Conservation (phyloP, 2,888 invertebrate species). For the Heterodera filipjevi region DNA sequence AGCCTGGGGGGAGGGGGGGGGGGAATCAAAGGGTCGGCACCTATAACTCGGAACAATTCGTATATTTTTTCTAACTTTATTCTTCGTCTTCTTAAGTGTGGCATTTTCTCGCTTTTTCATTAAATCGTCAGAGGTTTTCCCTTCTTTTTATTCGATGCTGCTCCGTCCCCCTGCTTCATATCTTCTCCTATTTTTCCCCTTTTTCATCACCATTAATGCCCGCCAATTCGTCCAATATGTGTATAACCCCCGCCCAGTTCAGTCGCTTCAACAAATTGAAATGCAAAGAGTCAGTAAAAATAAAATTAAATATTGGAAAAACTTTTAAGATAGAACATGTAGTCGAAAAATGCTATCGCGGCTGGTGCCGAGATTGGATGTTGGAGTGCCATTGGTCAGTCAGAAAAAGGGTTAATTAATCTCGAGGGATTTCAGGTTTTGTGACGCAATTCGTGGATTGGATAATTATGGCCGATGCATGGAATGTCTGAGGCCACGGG, state of each 20-base stretch:
- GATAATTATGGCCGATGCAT: slow-evolving; percentile 34
- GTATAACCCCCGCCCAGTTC: background rate
- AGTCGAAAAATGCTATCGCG: slow-evolving; percentile 37
- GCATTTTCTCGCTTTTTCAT: background rate
- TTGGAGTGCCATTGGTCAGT: slow-evolving; percentile 45
- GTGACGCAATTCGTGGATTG: slow-evolving; percentile 30
- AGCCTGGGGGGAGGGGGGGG: too few relatives aligned
- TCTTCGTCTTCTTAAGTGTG: too few relatives aligned
- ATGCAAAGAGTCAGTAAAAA: slow-evolving; percentile 16
- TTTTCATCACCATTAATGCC: background rate
- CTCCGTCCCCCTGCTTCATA: background rate
- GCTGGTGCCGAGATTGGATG: slow-evolving; percentile 41
- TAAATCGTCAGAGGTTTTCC: background rate
- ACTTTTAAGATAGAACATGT: slow-evolving; percentile 34
- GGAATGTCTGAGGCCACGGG: slow-evolving; percentile 39
- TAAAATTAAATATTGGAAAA: too few relatives aligned
- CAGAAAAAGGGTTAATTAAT: background rate
- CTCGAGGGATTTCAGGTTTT: slow-evolving; percentile 6
- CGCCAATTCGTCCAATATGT: slow-evolving; percentile 9
- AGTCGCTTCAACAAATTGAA: background rate
- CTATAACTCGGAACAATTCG: too few relatives aligned
- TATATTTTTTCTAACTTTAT: too few relatives aligned
- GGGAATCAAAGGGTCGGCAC: too few relatives aligned
- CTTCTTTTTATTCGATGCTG: background rate
- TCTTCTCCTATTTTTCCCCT: background rate